A percentile compares a stretch with the other conserved stretches of the same genome.
phyloP scores from a whole-genome alignment of 2,888 invertebrate genomes.

The Philonicus albiceps region DNA sequence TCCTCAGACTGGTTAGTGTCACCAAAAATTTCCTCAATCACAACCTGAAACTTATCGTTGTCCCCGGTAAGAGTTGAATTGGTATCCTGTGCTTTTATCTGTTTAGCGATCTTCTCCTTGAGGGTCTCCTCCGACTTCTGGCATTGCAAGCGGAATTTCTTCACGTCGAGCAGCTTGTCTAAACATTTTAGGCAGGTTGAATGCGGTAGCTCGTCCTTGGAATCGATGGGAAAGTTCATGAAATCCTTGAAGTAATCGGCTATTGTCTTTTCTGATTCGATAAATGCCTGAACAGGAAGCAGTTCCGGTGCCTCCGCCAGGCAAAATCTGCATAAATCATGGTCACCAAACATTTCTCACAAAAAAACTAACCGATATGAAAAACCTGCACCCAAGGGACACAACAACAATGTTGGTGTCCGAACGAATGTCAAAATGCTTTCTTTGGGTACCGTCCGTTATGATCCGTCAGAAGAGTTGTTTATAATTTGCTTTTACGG shows the following conservation, averaged over 20 bases:
- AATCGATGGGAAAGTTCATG: not conserved
- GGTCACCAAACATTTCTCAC: not conserved
- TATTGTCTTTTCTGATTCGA: not conserved
- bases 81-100: not conserved
- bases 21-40: not conserved
- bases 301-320: not conserved
- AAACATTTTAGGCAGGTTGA: conserved; percentile 37
- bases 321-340: conserved; percentile 6
- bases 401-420: not conserved
- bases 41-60: not conserved
- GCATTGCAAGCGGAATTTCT: conserved; percentile 24
- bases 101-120: not conserved
- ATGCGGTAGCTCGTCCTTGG: conserved; percentile 27
- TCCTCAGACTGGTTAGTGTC: not conserved
- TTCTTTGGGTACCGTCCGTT: not conserved
- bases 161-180: not conserved
- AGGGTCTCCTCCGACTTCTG: conserved; percentile 11
- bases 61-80: not conserved
- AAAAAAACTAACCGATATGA: not conserved
- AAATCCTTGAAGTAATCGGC: conserved; percentile 7
- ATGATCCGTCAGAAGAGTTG: not conserved
- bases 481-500: not conserved
- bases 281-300: not conserved
- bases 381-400: not conserved
- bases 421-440: not conserved